These are phyloP conservation scores for Microcebus tavaratra DNA, from an alignment of 2,113 vertebrate genomes.

Conservation along the genomic window DNA sequence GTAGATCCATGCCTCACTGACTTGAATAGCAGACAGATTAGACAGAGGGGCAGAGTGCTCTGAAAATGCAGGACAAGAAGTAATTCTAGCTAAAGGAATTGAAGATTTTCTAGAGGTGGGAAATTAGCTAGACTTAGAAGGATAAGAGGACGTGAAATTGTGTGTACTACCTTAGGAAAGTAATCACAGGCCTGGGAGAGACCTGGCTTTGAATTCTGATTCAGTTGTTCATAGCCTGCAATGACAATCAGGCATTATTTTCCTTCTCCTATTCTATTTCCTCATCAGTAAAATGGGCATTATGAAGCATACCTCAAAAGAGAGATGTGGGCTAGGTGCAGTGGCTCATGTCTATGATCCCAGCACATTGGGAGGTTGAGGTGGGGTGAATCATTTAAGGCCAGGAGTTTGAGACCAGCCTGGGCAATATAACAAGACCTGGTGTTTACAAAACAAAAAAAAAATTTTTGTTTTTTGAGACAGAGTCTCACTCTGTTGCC, in stretches of 20 bases:
- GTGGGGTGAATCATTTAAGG: too few species aligned
- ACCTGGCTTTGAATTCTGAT: constrained; percentile 20
- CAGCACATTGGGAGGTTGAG: too few species aligned
- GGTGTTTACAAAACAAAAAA: too few species aligned
- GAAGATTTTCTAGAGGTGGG: not conserved
- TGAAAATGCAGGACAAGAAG: not conserved
- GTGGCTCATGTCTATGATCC: too few species aligned
- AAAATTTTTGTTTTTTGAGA: too few species aligned
- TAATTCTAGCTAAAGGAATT: not conserved
- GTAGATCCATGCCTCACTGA: not conserved
- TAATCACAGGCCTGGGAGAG: constrained; percentile 25
- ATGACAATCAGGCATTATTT: constrained; percentile 30
- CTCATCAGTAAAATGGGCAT: constrained; percentile 37
- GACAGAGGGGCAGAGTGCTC: not conserved
- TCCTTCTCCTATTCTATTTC: constrained; percentile 30
- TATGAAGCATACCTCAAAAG: constrained; percentile 36
- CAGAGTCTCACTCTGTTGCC: too few species aligned
- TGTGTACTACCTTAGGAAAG: constrained; percentile 15
- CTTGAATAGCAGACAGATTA: not conserved
- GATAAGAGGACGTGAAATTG: not conserved
- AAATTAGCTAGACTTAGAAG: constrained; percentile 39
- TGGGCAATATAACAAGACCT: too few species aligned
- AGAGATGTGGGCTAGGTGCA: not conserved
- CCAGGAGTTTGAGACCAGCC: too few species aligned
- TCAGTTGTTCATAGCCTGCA: not conserved